Conservation (phyloP, 2,888 invertebrate genomes). For the Spilarctia lutea region DNA sequence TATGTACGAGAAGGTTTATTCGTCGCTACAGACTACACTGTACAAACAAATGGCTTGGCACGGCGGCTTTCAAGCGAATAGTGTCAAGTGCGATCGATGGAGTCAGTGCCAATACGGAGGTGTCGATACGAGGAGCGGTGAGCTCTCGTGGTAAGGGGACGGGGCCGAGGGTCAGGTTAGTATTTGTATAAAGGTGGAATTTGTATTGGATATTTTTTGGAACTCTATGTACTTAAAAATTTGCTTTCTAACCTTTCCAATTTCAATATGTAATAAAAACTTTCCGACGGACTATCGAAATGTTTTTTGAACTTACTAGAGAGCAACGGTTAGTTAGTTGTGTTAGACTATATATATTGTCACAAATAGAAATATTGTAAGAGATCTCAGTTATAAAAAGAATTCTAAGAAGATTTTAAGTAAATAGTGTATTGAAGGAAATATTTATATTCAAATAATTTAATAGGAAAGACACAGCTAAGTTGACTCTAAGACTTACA, state of each 20-base stretch:
- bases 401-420: background rate
- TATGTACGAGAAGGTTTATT: constrained; percentile 22
- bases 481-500: background rate
- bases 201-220: background rate
- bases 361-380: too few relatives aligned
- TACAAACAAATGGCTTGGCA: constrained; percentile 31
- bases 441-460: background rate
- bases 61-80: constrained; percentile 49
- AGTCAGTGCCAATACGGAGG: constrained; percentile 40
- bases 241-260: background rate
- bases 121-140: constrained; percentile 17
- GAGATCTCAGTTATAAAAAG: background rate
- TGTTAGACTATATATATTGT: too few relatives aligned
- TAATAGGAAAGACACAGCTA: background rate
- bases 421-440: background rate
- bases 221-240: background rate
- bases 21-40: background rate
- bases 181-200: constrained; percentile 6
- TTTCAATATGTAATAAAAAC: background rate
- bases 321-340: too few relatives aligned
- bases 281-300: too few relatives aligned
- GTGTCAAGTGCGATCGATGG: constrained; percentile 54
- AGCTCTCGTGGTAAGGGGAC: constrained; percentile 3
- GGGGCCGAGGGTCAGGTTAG: background rate
- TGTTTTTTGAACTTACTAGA: background rate